A percentile compares a stretch with the other conserved stretches of the same genome.
Evolutionary conservation across 2,888 invertebrate genomes (phyloP).

Genomic region (Ichneumoninae sp.): DNA sequence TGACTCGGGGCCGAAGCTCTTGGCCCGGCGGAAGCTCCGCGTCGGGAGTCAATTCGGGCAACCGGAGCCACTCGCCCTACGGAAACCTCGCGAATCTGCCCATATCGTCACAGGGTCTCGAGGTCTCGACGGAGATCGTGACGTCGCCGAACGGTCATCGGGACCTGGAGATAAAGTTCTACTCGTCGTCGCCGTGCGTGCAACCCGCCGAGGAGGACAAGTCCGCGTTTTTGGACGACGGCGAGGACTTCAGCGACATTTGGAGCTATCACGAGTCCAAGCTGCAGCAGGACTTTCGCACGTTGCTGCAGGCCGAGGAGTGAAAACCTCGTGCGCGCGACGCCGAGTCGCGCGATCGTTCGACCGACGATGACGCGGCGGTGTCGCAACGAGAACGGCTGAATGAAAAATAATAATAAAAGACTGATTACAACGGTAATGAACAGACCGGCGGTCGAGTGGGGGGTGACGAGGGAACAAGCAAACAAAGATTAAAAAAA

Average conservation of each 20-base stretch:
- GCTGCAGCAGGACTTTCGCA: conserved; percentile 82
- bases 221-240: conserved; percentile 71
- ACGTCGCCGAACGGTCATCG: conserved; percentile 91
- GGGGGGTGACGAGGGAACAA: conserved; percentile 48
- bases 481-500: not conserved
- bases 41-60: conserved; percentile 60
- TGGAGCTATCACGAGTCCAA: conserved; percentile 83
- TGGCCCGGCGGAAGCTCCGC: conserved; percentile 78
- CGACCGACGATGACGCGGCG: conserved; percentile 28
- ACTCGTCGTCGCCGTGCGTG: conserved; percentile 87
- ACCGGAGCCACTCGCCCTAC: conserved; percentile 48
- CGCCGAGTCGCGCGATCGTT: conserved; percentile 14
- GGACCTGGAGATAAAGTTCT: conserved; percentile 92
- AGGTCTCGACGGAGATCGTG: conserved; percentile 91
- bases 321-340: conserved; percentile 70
- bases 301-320: conserved; percentile 81
- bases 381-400: conserved; percentile 27
- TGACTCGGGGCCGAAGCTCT: conserved; percentile 73
- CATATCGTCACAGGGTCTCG: conserved; percentile 85
- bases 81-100: conserved; percentile 61
- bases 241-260: conserved; percentile 80
- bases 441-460: not conserved
- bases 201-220: conserved; percentile 75
- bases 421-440: conserved; percentile 16
- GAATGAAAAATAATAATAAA: conserved; percentile 17